A percentile compares a stretch with the other conserved stretches of the same genome.
phyloP scores from a whole-genome alignment of 2,113 vertebrate genomes.

The Tachysurus vachellii region DNA sequence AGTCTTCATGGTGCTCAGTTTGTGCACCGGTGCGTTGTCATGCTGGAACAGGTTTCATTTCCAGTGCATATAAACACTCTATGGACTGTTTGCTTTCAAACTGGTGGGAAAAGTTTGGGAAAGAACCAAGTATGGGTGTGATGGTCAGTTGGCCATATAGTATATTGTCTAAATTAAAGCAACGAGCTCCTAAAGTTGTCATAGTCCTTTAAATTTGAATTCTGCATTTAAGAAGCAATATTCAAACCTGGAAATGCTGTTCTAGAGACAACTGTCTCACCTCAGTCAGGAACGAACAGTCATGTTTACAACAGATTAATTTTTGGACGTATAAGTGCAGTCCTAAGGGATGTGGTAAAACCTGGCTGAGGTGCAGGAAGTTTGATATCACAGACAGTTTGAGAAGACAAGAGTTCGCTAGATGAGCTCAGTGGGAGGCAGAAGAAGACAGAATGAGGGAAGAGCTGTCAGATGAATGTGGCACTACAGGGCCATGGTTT shows the following conservation, averaged over 20 bases:
- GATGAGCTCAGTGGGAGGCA: slow-evolving; percentile 37
- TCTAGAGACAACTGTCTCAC: background rate
- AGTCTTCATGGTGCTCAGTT: background rate
- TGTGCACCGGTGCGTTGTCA: background rate
- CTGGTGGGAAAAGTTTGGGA: background rate
- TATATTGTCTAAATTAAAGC: background rate
- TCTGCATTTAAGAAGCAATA: background rate
- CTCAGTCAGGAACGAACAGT: background rate
- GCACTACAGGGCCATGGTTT: slow-evolving; percentile 37
- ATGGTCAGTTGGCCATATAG: background rate
- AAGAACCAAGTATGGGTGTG: background rate
- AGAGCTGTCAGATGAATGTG: slow-evolving; percentile 33
- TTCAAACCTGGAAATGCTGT: background rate
- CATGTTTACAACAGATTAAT: background rate
- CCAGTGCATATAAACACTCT: background rate
- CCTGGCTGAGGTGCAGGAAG: slow-evolving; percentile 41
- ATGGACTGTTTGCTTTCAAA: background rate
- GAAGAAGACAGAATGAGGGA: slow-evolving; percentile 26
- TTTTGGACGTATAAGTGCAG: background rate
- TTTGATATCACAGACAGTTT: slow-evolving; percentile 57
- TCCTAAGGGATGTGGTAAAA: slow-evolving; percentile 23
- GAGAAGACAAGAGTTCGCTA: slow-evolving; percentile 56
- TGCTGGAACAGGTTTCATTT: too few species aligned
- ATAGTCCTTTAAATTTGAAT: background rate
- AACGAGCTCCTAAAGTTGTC: background rate